Conservation (phyloP, 2,888 invertebrate genomes). For the Caradrina clavipalpis region DNA sequence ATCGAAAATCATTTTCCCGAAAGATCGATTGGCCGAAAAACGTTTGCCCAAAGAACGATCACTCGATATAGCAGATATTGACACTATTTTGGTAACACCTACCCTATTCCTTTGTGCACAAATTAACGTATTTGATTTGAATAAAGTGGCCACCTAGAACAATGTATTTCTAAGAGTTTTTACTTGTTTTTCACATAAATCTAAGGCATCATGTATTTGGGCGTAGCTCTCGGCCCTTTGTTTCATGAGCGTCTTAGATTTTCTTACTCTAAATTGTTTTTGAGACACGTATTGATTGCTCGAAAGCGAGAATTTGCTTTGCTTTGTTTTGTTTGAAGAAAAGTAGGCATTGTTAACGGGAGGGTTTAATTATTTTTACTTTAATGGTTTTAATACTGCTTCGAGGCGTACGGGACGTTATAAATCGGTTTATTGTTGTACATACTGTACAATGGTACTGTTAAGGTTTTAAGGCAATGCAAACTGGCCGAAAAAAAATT, state of each 20-base stretch:
- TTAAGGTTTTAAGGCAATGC: too few relatives aligned
- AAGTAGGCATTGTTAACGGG: constrained; percentile 48
- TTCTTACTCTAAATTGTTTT: constrained; percentile 77
- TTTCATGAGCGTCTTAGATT: constrained; percentile 76
- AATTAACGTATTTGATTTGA: not conserved
- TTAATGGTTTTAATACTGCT: constrained; percentile 27
- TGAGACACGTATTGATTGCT: constrained; percentile 81
- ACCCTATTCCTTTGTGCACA: not conserved
- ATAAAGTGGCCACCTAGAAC: not conserved
- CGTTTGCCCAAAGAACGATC: too few relatives aligned
- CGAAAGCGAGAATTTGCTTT: constrained; percentile 63
- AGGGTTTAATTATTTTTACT: constrained; percentile 57
- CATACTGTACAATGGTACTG: not conserved
- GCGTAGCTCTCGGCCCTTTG: constrained; percentile 67
- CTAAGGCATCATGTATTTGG: constrained; percentile 76
- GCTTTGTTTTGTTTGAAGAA: constrained; percentile 60
- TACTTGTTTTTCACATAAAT: constrained; percentile 69
- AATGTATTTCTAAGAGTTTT: not conserved
- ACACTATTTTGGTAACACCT: too few relatives aligned
- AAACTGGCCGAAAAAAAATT: too few relatives aligned
- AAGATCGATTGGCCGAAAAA: too few relatives aligned
- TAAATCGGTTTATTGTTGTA: not conserved
- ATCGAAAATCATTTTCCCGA: too few relatives aligned
- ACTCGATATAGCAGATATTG: too few relatives aligned
- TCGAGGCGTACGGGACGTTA: not conserved